Percentiles rank a stretch among this genome's conserved stretches.
phyloP scores from a whole-genome alignment of 2,888 invertebrate genomes.

The Synanthedon andrenaeformis region DNA sequence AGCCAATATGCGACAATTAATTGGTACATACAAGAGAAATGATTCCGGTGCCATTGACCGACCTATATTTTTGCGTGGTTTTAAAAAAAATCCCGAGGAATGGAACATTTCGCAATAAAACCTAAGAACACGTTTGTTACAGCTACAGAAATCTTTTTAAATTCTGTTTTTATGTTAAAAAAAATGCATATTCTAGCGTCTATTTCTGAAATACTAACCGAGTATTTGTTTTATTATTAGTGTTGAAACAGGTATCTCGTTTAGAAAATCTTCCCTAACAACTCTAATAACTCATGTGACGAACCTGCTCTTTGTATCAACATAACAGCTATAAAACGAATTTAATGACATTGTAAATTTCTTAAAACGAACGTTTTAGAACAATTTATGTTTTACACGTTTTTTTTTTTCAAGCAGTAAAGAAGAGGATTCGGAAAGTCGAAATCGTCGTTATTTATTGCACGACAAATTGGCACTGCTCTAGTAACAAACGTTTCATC shows the following conservation, averaged over 20 bases:
- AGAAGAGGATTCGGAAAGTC: constrained; percentile 3
- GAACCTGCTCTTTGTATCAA: constrained; percentile 13
- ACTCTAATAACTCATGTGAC: background rate
- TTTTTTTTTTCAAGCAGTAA: constrained; percentile 8
- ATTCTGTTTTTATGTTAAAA: background rate
- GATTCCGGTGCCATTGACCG: constrained; percentile 29
- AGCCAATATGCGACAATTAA: constrained; percentile 39
- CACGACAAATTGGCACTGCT: background rate
- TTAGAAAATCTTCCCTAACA: background rate
- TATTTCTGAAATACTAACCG: background rate
- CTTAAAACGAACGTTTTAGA: constrained; percentile 14
- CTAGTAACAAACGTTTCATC: too few species aligned
- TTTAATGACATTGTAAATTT: constrained; percentile 28
- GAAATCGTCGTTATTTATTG: constrained; percentile 7
- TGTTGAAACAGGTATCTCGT: too few species aligned
- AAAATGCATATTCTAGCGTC: background rate
- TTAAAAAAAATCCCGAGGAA: background rate
- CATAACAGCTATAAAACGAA: constrained; percentile 20
- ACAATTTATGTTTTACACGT: constrained; percentile 17
- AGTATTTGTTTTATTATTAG: background rate
- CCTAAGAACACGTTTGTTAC: background rate
- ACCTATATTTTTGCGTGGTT: constrained; percentile 12
- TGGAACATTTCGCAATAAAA: background rate
- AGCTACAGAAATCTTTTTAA: background rate
- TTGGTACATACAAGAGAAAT: constrained; percentile 17